phyloP scores from a whole-genome alignment of 2,888 invertebrate species.

The Ormia ochracea region DNA sequence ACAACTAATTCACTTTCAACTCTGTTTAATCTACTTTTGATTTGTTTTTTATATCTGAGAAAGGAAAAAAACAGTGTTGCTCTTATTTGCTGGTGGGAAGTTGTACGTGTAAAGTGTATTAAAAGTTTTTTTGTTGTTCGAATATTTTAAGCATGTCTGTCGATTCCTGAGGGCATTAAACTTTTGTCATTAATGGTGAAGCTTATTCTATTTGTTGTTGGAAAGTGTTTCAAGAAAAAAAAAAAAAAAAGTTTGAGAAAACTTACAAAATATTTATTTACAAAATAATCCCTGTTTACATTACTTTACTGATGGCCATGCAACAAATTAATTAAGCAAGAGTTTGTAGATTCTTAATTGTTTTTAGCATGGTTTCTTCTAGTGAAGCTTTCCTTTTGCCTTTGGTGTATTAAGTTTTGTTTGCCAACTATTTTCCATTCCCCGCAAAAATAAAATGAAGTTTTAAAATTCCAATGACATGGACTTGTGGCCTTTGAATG shows the following conservation, averaged over 20 bases:
- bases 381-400: constrained; percentile 25
- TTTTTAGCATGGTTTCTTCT: constrained; percentile 30
- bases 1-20: constrained; percentile 1
- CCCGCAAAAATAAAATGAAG: background rate
- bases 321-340: constrained; percentile 59
- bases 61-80: constrained; percentile 35
- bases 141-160: constrained; percentile 27
- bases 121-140: constrained; percentile 1
- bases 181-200: constrained; percentile 56
- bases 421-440: background rate
- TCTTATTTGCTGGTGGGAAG: constrained; percentile 3
- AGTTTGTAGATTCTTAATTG: constrained; percentile 14
- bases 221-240: constrained; percentile 4
- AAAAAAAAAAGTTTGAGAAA: background rate
- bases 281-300: constrained; percentile 10
- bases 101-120: constrained; percentile 3
- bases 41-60: background rate
- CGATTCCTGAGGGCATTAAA: constrained; percentile 50
- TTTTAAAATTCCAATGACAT: background rate
- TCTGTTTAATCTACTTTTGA: constrained; percentile 16
- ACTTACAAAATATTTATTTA: constrained; percentile 1
- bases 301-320: constrained; percentile 44
- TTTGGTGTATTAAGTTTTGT: constrained; percentile 33
- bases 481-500: background rate
- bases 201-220: background rate